Percentiles rank a stretch among this genome's conserved stretches.
Conservation (phyloP, 2,113 vertebrate species). For the Riparia riparia region DNA sequence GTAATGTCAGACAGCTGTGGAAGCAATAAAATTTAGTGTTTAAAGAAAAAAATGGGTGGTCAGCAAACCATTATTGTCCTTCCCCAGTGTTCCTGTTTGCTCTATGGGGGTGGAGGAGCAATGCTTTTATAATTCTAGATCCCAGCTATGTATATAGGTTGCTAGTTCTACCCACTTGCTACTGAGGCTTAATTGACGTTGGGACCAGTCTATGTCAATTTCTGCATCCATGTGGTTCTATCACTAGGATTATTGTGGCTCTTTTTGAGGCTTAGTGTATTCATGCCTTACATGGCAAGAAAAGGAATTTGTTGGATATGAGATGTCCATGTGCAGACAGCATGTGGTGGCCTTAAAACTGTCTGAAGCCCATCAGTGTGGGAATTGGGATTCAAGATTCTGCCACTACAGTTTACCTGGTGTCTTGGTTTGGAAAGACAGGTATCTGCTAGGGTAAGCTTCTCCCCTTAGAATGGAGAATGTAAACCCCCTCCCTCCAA, state of each 20-base stretch:
- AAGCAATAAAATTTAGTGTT: not conserved
- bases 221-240: not conserved
- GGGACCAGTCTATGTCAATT: not conserved
- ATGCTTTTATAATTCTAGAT: not conserved
- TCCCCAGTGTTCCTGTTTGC: not conserved
- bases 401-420: not conserved
- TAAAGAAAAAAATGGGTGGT: not conserved
- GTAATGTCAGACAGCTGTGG: not conserved
- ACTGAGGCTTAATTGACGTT: not conserved
- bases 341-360: not conserved
- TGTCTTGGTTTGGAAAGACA: too few relatives aligned
- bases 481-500: too few relatives aligned
- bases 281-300: not conserved
- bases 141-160: not conserved
- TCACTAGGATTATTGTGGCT: not conserved
- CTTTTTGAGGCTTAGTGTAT: not conserved
- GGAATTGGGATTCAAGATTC: not conserved
- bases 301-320: not conserved
- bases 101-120: not conserved
- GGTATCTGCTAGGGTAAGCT: too few relatives aligned
- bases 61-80: not conserved
- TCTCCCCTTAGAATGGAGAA: too few relatives aligned
- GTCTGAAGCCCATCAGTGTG: not conserved
- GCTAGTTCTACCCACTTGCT: not conserved
- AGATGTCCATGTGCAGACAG: not conserved